phyloP scores from a whole-genome alignment of 2,797 vertebrate genomes.

The Gallinago nigripennis region DNA sequence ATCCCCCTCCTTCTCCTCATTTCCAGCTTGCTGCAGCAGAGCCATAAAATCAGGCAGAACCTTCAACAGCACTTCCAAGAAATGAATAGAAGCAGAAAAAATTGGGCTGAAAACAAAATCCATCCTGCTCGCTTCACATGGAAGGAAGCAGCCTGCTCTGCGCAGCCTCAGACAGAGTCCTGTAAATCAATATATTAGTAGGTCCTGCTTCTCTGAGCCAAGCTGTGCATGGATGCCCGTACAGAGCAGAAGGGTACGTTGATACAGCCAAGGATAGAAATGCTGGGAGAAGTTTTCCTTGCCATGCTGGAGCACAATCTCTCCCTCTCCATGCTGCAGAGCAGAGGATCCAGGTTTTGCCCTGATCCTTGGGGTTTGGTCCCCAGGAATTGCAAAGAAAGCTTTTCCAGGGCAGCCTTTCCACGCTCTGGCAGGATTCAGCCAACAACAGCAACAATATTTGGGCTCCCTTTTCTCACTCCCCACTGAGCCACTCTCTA shows the following conservation, averaged over 20 bases:
- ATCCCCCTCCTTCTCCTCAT: neutral
- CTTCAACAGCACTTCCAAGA: neutral
- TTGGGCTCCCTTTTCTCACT: neutral
- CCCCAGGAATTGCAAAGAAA: neutral
- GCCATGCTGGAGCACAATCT: neutral
- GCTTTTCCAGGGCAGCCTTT: neutral
- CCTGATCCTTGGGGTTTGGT: neutral
- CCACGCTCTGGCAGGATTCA: neutral
- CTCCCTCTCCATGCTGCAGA: neutral
- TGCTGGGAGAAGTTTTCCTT: rapidly evolving
- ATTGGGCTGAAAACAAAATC: neutral
- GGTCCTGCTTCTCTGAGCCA: neutral
- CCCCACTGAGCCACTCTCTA: neutral
- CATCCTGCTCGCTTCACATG: neutral
- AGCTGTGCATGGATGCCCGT: rapidly evolving
- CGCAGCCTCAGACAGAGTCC: neutral
- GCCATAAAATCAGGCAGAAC: neutral
- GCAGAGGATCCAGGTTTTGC: neutral
- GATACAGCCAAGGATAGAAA: neutral
- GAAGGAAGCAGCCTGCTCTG: neutral
- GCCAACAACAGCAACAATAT: neutral
- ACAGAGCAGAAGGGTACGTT: rapidly evolving
- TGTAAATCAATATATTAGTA: rapidly evolving
- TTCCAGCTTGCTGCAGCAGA: rapidly evolving
- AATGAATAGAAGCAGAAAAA: neutral